Percentiles rank a stretch among this genome's conserved stretches.
These are phyloP conservation scores for Drosophila phalerata DNA, from an alignment of 2,888 invertebrate genomes.

Conservation along the genomic window DNA sequence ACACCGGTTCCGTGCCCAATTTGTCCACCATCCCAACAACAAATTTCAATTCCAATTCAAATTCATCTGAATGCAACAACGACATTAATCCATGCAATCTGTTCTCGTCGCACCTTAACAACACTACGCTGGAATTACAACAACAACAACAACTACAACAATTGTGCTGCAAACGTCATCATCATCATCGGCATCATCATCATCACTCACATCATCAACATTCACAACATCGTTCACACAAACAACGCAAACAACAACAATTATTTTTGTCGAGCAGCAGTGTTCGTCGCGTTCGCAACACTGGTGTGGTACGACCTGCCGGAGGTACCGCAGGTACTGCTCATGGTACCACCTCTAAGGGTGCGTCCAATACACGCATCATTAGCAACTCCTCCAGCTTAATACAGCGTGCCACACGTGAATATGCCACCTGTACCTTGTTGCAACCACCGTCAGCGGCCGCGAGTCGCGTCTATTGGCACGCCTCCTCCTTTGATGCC, in stretches of 20 bases:
- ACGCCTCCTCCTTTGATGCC: slow-evolving; percentile 93
- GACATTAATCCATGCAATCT: slow-evolving; percentile 56
- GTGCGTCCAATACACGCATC: slow-evolving; percentile 71
- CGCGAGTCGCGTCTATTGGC: slow-evolving; percentile 87
- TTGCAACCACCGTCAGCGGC: slow-evolving; percentile 87
- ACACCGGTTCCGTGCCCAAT: slow-evolving; percentile 88
- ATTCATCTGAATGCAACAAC: slow-evolving; percentile 44
- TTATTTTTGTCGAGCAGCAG: slow-evolving; percentile 59
- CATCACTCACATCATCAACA: slow-evolving; percentile 47
- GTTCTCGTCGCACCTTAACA: slow-evolving; percentile 27
- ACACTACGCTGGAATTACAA: slow-evolving; percentile 78
- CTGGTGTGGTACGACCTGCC: slow-evolving; percentile 20
- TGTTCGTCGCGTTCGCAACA: slow-evolving; percentile 76
- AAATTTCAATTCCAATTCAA: slow-evolving; percentile 45
- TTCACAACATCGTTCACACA: slow-evolving; percentile 45
- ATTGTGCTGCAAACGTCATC: slow-evolving; percentile 71
- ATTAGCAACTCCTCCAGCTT: slow-evolving; percentile 83
- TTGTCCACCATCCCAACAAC: slow-evolving; percentile 77
- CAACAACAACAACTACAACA: slow-evolving; percentile 59
- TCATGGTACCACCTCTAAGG: not conserved
- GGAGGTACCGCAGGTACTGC: too few relatives aligned
- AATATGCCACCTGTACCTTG: slow-evolving; percentile 83
- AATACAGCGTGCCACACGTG: slow-evolving; percentile 84
- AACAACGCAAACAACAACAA: slow-evolving; percentile 54
- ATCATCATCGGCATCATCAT: slow-evolving; percentile 65